Conservation (phyloP, 2,113 vertebrate species). For the Tauraco erythrolophus region DNA sequence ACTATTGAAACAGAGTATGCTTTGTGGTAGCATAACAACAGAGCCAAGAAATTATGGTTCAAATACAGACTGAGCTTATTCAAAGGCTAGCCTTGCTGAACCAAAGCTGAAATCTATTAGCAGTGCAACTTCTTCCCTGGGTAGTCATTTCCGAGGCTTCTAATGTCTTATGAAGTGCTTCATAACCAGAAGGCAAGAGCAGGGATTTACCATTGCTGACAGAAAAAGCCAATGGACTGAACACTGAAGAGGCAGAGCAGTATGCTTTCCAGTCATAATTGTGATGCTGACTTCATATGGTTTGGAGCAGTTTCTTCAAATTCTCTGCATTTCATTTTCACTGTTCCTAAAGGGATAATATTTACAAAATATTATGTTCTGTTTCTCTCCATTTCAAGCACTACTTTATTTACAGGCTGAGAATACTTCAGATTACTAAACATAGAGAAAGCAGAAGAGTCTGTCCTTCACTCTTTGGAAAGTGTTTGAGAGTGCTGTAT, state of each 20-base stretch:
- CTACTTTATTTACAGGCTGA: background rate
- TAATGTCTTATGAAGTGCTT: background rate
- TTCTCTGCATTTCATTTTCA: background rate
- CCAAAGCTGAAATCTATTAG: background rate
- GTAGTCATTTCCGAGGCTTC: background rate
- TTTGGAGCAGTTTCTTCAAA: slow-evolving; percentile 2
- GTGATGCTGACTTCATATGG: background rate
- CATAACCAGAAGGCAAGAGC: background rate
- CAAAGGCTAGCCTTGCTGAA: background rate
- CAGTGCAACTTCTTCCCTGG: background rate
- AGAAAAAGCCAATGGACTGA: background rate
- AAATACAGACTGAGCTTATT: background rate
- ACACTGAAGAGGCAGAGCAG: background rate
- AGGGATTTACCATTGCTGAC: background rate
- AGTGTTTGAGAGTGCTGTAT: background rate
- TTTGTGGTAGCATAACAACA: background rate
- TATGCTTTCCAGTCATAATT: background rate
- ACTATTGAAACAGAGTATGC: background rate
- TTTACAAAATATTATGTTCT: background rate
- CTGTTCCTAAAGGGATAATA: background rate
- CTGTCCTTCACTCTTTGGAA: background rate
- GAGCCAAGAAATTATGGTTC: background rate
- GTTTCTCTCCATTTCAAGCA: background rate
- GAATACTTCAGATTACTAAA: slow-evolving; percentile 1
- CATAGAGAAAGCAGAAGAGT: background rate